Conservation (phyloP, 2,113 vertebrate species). For the Oryctolagus cuniculus region DNA sequence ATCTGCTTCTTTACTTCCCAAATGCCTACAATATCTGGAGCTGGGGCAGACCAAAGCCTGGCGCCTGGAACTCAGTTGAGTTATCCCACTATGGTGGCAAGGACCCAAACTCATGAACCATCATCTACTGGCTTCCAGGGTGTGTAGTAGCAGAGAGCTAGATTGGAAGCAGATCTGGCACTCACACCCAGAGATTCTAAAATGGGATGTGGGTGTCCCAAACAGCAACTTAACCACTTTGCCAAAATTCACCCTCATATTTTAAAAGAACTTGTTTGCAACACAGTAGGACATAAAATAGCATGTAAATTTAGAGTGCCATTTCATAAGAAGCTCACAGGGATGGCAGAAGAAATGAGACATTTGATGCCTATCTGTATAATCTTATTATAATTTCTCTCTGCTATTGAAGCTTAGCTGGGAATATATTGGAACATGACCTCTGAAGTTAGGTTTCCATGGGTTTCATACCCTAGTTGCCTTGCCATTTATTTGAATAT, state of each 20-base stretch:
- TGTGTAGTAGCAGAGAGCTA: no score
- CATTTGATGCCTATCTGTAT: neutral
- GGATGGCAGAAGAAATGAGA: neutral
- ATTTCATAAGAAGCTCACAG: neutral
- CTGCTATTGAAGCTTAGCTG: neutral
- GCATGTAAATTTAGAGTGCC: neutral
- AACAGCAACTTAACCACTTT: no score
- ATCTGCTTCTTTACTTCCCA: no score
- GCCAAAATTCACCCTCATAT: neutral
- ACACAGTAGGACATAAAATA: neutral
- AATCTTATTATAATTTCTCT: slow-evolving; percentile 10
- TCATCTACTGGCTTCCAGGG: no score
- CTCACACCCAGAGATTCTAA: no score
- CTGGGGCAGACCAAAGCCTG: no score
- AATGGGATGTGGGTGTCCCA: no score
- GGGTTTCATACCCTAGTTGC: neutral
- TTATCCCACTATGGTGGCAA: no score
- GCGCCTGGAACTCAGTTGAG: no score
- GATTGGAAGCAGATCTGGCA: no score
- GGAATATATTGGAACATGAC: neutral
- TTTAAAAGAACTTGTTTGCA: neutral
- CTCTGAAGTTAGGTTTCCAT: neutral
- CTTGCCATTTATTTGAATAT: neutral
- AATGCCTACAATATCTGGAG: no score
- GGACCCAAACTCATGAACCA: no score